Percentiles rank a stretch among this genome's conserved stretches.
Evolutionary conservation across 2,888 invertebrate species (phyloP).

Genomic region (Agriotes lineatus): DNA sequence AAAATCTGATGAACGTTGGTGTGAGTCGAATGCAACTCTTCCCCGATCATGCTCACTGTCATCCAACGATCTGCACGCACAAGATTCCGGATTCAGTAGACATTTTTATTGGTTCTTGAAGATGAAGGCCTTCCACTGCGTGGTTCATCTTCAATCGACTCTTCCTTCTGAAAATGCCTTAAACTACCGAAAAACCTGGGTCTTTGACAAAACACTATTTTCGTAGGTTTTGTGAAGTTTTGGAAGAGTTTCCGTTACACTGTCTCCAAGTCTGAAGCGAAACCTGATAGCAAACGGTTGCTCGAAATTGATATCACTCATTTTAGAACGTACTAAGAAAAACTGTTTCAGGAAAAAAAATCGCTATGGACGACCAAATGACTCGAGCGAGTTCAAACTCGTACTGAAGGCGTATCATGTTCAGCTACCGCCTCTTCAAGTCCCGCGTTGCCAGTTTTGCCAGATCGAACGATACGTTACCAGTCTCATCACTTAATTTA

Average conservation of each 20-base stretch:
- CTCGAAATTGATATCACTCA: constrained; percentile 16
- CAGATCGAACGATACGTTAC: too few relatives aligned
- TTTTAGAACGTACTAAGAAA: too few relatives aligned
- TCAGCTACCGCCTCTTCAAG: too few relatives aligned
- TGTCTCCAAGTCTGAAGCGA: constrained; percentile 19
- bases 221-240: constrained; percentile 17
- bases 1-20: constrained; percentile 33
- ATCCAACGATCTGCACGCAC: constrained; percentile 37
- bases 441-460: too few relatives aligned
- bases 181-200: constrained; percentile 38
- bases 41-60: too few relatives aligned
- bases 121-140: constrained; percentile 37
- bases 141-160: constrained; percentile 38
- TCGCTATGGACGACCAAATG: too few relatives aligned
- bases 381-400: too few relatives aligned
- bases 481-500: too few relatives aligned
- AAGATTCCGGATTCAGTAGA: constrained; percentile 34
- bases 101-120: constrained; percentile 42
- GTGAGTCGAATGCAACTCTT: too few relatives aligned
- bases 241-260: constrained; percentile 13
- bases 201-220: constrained; percentile 23
- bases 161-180: constrained; percentile 35
- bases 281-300: constrained; percentile 21
- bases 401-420: too few relatives aligned
- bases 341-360: too few relatives aligned